A percentile compares a stretch with the other conserved stretches of the same genome.
Evolutionary conservation across 2,797 vertebrate species (phyloP).

Genomic region (Scyliorhinus canicula): DNA sequence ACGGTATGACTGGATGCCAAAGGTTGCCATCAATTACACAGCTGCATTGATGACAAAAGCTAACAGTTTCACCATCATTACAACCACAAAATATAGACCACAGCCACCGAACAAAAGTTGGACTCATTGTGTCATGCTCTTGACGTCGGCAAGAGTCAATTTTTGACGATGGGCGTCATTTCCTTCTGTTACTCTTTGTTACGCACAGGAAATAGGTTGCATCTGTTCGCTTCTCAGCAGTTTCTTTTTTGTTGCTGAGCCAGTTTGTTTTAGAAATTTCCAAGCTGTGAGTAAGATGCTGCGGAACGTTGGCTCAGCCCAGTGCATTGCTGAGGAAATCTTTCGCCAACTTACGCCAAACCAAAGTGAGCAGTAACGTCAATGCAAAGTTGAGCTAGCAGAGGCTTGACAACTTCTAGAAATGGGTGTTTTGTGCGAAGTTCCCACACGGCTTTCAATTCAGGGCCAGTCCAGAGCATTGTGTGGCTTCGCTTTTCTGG

Average conservation of each 20-base stretch:
- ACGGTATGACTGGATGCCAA: neutral
- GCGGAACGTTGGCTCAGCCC: neutral
- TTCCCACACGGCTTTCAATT: neutral
- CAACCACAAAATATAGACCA: neutral
- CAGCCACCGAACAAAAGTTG: neutral
- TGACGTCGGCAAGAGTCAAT: neutral
- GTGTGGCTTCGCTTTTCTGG: neutral
- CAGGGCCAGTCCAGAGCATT: neutral
- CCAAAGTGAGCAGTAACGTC: neutral
- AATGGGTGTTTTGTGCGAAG: neutral
- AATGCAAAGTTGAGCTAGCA: neutral
- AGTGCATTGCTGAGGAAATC: neutral
- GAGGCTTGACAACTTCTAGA: neutral
- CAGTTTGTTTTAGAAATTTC: neutral
- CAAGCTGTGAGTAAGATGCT: neutral
- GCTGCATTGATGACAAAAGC: neutral
- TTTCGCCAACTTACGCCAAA: neutral
- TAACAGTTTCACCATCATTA: neutral
- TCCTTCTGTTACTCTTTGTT: neutral
- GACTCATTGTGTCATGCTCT: neutral
- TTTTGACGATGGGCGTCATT: neutral
- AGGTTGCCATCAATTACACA: neutral
- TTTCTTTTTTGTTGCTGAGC: neutral
- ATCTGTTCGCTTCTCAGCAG: conserved; percentile 1
- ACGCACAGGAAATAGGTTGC: conserved; percentile 2